Base-by-base conservation (phyloP, 2,113 vertebrate genomes). In the Alaudala cheleensis region DNA sequence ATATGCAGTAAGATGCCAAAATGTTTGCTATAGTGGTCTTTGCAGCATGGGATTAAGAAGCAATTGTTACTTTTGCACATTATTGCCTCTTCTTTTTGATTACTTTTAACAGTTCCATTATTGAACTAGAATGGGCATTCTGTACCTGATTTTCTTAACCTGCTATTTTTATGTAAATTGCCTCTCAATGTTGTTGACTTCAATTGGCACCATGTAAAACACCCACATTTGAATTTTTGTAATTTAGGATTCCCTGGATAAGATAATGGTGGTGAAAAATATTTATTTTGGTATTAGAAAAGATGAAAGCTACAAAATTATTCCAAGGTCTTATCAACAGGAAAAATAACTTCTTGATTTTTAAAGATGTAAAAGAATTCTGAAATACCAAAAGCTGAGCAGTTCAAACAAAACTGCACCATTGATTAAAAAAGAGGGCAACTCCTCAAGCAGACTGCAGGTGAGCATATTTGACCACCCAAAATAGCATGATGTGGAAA, bases 221-320 rank as follows among this genome's bases (percentile, higher is more conserved):
- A 95, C 11, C 6, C 50, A n/a, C 22, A 61, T 49, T 45, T 83
- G 23, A 91, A 39, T 72, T 39, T 71, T 70, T 94, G 40, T 90
- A 60, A 70, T 90, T 89, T 93, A 92, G 53, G 18, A 87, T 78
- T 95, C 89, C 77, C 58, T 86, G 45, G 25, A 58, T 51, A 79
- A 17, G 49, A 88, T n/a, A 11, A 14, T 6, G 12, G 11, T 57
- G 58, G 23, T 72, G 71, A 89, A 85, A 65, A 76, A 39, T 33
- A 53, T 79, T 70, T 66, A 84, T 83, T 93, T 88, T 85, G 81
- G 5, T 39, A 66, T 62, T 47, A 81, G 19, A 33, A 60, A 92
- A 82, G 47, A 74, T 31, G 70, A 91, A 91, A 87, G 10, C 17
- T 85, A 44, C 40, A 40, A 74, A 91, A 58, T 82, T 79, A 79